phyloP scores from a whole-genome alignment of 2,888 invertebrate species.

The Autographa gamma region DNA sequence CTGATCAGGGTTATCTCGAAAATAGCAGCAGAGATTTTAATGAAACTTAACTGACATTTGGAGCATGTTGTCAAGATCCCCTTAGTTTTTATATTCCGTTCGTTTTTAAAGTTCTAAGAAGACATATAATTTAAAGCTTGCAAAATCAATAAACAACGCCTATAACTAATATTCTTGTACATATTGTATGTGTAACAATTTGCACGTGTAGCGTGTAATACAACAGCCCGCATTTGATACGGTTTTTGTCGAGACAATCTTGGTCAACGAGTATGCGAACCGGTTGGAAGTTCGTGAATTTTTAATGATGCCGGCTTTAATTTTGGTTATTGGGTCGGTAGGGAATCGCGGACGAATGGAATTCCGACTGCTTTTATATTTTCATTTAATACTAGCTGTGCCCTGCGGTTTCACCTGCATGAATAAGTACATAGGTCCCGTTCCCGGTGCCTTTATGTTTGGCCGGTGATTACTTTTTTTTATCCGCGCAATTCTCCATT shows the following conservation, averaged over 20 bases:
- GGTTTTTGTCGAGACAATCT: slow-evolving; percentile 9
- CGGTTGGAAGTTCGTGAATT: slow-evolving; percentile 23
- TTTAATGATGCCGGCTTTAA: slow-evolving; percentile 9
- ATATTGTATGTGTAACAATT: not conserved
- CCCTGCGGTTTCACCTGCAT: no score
- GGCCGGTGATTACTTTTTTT: no score
- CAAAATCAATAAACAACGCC: not conserved
- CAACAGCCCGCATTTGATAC: slow-evolving; percentile 13
- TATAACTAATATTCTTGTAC: not conserved
- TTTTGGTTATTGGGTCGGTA: slow-evolving; percentile 16
- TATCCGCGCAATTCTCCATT: no score
- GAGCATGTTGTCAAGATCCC: no score
- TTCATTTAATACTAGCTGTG: no score
- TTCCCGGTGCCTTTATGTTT: no score
- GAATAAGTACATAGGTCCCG: no score
- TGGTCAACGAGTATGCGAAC: slow-evolving; percentile 20
- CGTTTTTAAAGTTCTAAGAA: no score
- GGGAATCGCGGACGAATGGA: slow-evolving; percentile 2
- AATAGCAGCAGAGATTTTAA: no score
- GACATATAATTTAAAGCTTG: not conserved
- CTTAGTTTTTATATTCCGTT: no score
- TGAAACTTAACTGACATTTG: no score
- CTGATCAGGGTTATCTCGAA: no score
- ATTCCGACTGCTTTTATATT: not conserved
- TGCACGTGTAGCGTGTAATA: slow-evolving; percentile 10